These are phyloP conservation scores for Plebejus anna DNA, from an alignment of 2,888 invertebrate genomes.

Conservation along the genomic window DNA sequence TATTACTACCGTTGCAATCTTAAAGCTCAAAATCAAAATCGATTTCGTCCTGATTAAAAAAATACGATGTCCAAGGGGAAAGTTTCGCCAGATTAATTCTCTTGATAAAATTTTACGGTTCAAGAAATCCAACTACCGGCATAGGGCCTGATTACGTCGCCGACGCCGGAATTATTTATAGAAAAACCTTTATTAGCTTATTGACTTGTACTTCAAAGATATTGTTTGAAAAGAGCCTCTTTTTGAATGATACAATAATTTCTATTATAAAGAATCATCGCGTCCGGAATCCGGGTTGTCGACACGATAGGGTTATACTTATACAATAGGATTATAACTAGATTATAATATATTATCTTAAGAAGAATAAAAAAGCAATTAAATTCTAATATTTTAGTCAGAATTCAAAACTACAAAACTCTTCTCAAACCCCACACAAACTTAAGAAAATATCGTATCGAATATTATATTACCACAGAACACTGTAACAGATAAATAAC, in stretches of 20 bases:
- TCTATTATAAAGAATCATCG: background rate
- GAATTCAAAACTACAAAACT: background rate
- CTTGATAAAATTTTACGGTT: constrained; percentile 80
- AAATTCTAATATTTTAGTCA: background rate
- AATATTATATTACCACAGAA: background rate
- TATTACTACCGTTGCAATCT: background rate
- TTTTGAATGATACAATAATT: background rate
- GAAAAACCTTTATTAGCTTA: constrained; percentile 33
- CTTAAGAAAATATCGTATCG: too few relatives aligned
- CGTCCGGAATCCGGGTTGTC: too few relatives aligned
- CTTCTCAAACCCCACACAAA: background rate
- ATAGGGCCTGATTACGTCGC: constrained; percentile 75
- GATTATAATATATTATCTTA: too few relatives aligned
- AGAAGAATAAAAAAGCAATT: too few relatives aligned
- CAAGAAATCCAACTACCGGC: constrained; percentile 79
- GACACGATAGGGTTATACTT: too few relatives aligned
- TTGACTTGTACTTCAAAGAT: constrained; percentile 19
- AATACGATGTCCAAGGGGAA: constrained; percentile 66
- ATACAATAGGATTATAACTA: too few relatives aligned
- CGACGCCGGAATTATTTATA: constrained; percentile 46
- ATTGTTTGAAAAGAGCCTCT: background rate
- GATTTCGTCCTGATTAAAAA: constrained; percentile 65
- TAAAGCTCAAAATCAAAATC: constrained; percentile 49
- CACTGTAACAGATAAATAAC: background rate
- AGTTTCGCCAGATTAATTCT: constrained; percentile 76